Evolutionary conservation across 2,113 vertebrate genomes (phyloP).

Genomic region (Cavia porcellus): DNA sequence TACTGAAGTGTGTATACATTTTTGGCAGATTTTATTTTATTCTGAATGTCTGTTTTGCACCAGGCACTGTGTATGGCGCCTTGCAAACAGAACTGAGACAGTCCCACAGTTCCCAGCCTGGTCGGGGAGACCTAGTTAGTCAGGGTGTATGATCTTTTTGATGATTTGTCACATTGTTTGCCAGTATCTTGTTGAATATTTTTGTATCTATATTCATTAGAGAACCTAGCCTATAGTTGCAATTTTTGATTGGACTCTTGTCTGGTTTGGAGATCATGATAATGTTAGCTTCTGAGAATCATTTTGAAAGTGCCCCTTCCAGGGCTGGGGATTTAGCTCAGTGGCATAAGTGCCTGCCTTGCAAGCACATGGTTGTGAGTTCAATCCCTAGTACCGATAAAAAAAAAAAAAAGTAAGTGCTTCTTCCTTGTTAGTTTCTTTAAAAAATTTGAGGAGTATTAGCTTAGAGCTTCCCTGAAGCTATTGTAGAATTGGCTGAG

Average conservation of each 20-base stretch:
- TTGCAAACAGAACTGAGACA: not conserved
- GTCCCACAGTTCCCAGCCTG: not conserved
- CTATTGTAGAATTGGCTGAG: no score
- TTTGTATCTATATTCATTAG: not conserved
- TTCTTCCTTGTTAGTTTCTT: not conserved
- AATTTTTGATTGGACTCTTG: no score
- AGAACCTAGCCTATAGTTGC: no score
- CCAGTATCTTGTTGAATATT: not conserved
- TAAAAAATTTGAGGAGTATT: no score
- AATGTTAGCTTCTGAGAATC: not conserved
- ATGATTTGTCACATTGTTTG: not conserved
- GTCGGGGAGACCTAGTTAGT: not conserved
- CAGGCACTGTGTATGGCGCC: slow-evolving; percentile 5
- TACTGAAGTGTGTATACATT: not conserved
- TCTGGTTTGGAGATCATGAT: not conserved
- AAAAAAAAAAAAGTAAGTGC: no score
- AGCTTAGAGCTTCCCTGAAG: no score
- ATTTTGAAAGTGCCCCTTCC: not conserved
- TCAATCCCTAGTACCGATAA: no score
- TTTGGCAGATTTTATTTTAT: not conserved
- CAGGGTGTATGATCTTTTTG: not conserved
- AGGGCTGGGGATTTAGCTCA: no score
- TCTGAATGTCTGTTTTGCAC: slow-evolving; percentile 29
- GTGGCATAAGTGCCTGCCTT: no score
- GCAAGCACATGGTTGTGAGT: no score